A percentile compares a stretch with the other conserved stretches of the same genome.
Conservation (phyloP, 2,888 invertebrate species). For the Ectemnius cavifrons region DNA sequence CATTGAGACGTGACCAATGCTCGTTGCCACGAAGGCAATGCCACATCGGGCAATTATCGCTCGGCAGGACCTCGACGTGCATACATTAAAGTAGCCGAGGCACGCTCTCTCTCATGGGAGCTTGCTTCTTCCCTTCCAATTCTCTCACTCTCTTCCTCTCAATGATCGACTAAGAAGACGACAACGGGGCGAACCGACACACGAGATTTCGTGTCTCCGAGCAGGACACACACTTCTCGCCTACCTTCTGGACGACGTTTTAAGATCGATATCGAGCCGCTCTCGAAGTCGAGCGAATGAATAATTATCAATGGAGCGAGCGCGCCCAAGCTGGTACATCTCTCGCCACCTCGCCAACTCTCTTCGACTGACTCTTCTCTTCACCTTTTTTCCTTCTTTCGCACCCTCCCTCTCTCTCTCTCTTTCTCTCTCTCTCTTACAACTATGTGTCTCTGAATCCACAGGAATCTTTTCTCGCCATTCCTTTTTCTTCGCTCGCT, state of each 20-base stretch:
- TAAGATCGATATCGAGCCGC: conserved; percentile 69
- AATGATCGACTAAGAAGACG: conserved; percentile 38
- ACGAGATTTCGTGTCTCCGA: conserved; percentile 70
- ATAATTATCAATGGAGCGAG: conserved; percentile 69
- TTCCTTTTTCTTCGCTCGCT: conserved; percentile 3
- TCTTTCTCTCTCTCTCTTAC: not conserved
- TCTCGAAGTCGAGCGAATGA: conserved; percentile 70
- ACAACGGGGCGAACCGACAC: conserved; percentile 57
- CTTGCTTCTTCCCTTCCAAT: not conserved
- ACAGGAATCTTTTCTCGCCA: not conserved
- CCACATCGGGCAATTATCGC: conserved; percentile 75
- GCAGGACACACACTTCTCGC: conserved; percentile 66
- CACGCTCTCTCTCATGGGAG: not conserved
- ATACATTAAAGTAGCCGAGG: conserved; percentile 59
- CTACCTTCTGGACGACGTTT: conserved; percentile 68
- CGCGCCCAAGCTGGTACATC: conserved; percentile 56
- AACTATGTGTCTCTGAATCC: too few relatives aligned
- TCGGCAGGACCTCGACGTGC: conserved; percentile 60
- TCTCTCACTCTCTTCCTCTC: conserved; percentile 27
- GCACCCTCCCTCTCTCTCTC: conserved; percentile 21
- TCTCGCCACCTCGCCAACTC: conserved; percentile 43
- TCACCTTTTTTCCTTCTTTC: conserved; percentile 6
- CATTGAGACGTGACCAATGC: conserved; percentile 71
- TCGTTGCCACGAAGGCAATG: conserved; percentile 66
- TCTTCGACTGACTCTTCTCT: not conserved